Evolutionary conservation across 2,113 vertebrate genomes (phyloP), one percentile per base, ranked within the genome.

Genomic region (Antechinus stuartii): DNA sequence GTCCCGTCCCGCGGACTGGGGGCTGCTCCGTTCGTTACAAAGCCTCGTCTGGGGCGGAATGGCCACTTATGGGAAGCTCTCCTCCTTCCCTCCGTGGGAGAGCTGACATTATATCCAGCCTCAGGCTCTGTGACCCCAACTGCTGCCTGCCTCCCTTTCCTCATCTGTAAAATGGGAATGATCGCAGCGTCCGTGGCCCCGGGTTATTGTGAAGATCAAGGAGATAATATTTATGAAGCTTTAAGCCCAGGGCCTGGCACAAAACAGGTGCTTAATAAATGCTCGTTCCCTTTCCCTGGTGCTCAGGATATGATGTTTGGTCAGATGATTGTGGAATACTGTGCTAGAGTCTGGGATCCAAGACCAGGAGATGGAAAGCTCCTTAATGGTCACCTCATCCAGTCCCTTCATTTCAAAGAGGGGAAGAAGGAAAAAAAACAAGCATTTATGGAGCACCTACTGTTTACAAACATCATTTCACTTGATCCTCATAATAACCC

Each of bases 81-180:
- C 68, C 76, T 96, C 92, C 55, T 46, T 91, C 92, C 95, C 35
- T 90, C 97, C 94, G 91, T 92, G 84, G 89, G 94, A 92, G 97
- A 96, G 92, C 93, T 95, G 92, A 97, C 92, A 93, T 90, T 91
- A 92, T 10, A 92, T 94, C 55, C 53, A 94, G 52, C 84, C 93
- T 95, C 55, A 22, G 35, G 30, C 16, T n/a, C 68, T 22, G 14
- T 61, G 27, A 4, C 57, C 57, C 4, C 8, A 61, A 14, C 30
- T 30, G 1, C 61, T 68, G 61, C 30, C 30, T 68, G 2, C 61
- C 68, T 76, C 68, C n/a, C 35, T 76, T 76, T 76, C 68, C 68
- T n/a, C 16, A 16, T n/a, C 16, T 76, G 16, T 76, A 76, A 68
- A 68, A 68, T 68, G 61, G 30, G 30, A 2, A 22, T 35, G 12